Conservation (phyloP, 1,140 invertebrate genomes). For the Drosophila watanabei region DNA sequence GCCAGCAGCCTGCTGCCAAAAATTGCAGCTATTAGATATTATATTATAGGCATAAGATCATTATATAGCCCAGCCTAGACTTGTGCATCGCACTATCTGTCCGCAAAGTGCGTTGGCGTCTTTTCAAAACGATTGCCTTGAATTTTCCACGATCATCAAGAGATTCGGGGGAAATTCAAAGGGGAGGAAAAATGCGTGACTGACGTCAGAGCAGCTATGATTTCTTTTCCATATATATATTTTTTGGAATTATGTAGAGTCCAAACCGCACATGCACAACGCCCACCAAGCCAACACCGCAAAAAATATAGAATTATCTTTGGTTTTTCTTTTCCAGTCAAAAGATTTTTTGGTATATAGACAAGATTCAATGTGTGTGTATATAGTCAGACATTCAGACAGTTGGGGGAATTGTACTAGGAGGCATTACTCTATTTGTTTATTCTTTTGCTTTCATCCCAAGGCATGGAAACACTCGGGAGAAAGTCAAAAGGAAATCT, state of each 20-base stretch:
- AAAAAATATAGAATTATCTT: constrained; percentile 30
- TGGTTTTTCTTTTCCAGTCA: constrained; percentile 53
- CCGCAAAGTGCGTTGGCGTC: constrained; percentile 63
- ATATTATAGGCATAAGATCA: constrained; percentile 27
- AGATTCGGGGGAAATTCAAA: neutral
- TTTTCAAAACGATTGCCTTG: constrained; percentile 78
- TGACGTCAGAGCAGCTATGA: constrained; percentile 67
- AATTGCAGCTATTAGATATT: constrained; percentile 63
- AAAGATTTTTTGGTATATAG: constrained; percentile 21
- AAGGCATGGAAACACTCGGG: constrained; percentile 4
- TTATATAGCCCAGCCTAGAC: constrained; percentile 28
- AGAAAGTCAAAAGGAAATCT: constrained; percentile 20
- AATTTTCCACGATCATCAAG: constrained; percentile 48
- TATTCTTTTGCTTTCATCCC: constrained; percentile 12
- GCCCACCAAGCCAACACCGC: constrained; percentile 47
- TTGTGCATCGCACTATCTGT: constrained; percentile 28
- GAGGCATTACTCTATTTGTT: constrained; percentile 50
- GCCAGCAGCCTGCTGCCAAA: constrained; percentile 39
- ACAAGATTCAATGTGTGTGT: constrained; percentile 30
- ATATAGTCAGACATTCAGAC: constrained; percentile 49
- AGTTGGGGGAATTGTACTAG: constrained; percentile 43
- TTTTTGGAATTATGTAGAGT: constrained; percentile 53
- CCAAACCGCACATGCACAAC: constrained; percentile 42
- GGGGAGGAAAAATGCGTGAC: constrained; percentile 39
- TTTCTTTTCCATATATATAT: constrained; percentile 32